phyloP scores from a whole-genome alignment of 2,888 invertebrate species.

The Megalurothrips usitatus region DNA sequence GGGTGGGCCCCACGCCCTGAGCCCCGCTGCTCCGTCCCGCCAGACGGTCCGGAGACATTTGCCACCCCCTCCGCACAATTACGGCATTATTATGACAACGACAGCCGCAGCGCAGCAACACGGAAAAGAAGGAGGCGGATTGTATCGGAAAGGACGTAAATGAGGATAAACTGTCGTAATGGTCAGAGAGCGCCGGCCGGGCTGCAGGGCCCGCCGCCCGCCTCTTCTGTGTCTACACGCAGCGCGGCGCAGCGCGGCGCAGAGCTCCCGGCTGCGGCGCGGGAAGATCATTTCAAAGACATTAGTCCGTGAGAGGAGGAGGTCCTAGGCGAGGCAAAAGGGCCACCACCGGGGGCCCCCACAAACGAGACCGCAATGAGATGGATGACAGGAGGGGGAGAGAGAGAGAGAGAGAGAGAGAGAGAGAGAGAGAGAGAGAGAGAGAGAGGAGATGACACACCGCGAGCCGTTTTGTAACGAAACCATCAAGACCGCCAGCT shows the following conservation, averaged over 20 bases:
- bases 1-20: not conserved
- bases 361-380: slow-evolving; percentile 22
- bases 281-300: slow-evolving; percentile 25
- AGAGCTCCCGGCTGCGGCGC: not conserved
- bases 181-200: not conserved
- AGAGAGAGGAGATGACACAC: not conserved
- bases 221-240: not conserved
- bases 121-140: not conserved
- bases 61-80: not conserved
- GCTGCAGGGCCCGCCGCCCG: not conserved
- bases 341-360: not conserved
- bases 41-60: not conserved
- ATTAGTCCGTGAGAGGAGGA: not conserved
- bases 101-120: not conserved
- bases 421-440: not conserved
- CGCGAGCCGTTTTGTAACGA: not conserved
- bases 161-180: slow-evolving; percentile 24
- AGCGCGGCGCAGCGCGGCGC: not conserved
- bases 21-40: not conserved
- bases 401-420: not conserved
- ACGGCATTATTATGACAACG: not conserved
- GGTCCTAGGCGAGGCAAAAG: not conserved
- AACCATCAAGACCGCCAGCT: slow-evolving; percentile 11
- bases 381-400: not conserved
- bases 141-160: not conserved